Conservation (phyloP, 2,113 vertebrate genomes). For the Platycercus adscitus region DNA sequence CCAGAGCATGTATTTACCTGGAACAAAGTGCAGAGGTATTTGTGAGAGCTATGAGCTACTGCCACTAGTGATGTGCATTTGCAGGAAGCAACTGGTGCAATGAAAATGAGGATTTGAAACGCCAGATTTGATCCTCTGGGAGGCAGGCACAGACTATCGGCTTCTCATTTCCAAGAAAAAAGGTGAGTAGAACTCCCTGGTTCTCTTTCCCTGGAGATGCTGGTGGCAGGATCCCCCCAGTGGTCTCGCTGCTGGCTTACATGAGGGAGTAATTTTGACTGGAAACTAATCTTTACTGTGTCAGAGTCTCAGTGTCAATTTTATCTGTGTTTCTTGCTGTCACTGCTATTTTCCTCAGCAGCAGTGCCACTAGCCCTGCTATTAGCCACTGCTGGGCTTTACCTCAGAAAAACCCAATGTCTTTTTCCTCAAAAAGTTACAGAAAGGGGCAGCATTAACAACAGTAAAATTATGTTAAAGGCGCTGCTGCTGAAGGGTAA, state of each 20-base stretch:
- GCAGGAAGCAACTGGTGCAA: background rate
- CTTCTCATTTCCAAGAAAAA: background rate
- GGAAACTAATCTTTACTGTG: conserved; percentile 63
- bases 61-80: background rate
- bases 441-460: conserved; percentile 50
- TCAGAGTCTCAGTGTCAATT: conserved; percentile 56
- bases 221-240: background rate
- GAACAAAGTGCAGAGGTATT: background rate
- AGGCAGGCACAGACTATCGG: background rate
- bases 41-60: background rate
- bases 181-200: background rate
- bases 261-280: conserved; percentile 60
- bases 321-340: conserved; percentile 55
- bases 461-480: conserved; percentile 37
- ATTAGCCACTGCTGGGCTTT: conserved; percentile 66
- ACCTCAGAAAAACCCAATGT: conserved; percentile 17
- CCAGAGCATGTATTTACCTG: background rate
- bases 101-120: background rate
- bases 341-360: conserved; percentile 69
- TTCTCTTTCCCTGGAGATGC: background rate
- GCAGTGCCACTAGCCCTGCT: conserved; percentile 55
- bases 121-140: background rate
- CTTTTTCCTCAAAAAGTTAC: conserved; percentile 39
- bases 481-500: conserved; percentile 18
- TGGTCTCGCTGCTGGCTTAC: conserved; percentile 27